phyloP scores from a whole-genome alignment of 1,140 invertebrate species.

The Nomia melanderi region DNA sequence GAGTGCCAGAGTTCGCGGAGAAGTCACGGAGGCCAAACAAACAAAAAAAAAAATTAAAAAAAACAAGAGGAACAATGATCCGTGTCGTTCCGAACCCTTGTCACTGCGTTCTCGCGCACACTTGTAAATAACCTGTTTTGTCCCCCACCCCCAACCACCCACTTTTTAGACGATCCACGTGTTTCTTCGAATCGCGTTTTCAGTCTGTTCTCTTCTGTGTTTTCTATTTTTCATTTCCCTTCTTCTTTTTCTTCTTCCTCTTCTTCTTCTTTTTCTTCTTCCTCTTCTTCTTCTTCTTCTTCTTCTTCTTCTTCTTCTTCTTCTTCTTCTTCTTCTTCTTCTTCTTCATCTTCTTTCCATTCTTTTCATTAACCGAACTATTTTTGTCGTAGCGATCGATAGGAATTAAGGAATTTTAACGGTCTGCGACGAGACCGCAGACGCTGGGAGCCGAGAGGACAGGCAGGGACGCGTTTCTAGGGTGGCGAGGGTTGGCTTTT shows the following conservation, averaged over 20 bases:
- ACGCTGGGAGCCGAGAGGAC: not conserved
- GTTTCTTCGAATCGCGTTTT: not conserved
- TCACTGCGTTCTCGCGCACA: too few species aligned
- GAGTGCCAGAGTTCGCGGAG: not conserved
- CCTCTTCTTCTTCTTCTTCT: not conserved
- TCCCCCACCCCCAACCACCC: not conserved
- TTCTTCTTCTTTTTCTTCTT: not conserved
- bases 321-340: not conserved
- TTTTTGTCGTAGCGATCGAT: constrained; percentile 2
- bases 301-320: not conserved
- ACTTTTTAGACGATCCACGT: not conserved
- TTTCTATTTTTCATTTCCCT: too few species aligned
- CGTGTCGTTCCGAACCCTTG: not conserved
- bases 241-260: too few species aligned
- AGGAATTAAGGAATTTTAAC: not conserved
- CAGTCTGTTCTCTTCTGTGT: too few species aligned
- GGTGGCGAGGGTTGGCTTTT: not conserved
- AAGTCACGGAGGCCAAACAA: too few species aligned
- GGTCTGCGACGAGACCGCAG: not conserved
- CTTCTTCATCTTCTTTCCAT: not conserved
- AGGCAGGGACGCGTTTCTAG: not conserved
- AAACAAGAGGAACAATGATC: too few species aligned
- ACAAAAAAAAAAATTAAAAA: too few species aligned
- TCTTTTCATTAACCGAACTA: not conserved
- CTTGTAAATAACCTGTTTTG: not conserved